Conservation (phyloP, 2,888 invertebrate genomes). For the Hemithea aestivaria region DNA sequence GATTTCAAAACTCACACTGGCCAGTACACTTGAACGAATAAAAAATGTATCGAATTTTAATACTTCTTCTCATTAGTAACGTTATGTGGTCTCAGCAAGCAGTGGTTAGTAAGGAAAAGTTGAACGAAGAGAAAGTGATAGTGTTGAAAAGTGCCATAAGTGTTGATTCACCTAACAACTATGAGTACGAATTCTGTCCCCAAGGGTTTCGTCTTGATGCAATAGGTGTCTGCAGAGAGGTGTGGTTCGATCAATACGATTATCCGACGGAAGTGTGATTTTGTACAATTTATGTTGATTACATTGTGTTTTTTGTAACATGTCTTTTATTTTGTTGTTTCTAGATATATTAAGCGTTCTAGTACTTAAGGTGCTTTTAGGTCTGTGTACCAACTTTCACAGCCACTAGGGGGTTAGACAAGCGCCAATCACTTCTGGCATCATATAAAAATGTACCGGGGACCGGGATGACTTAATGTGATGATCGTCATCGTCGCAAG, state of each 20-base stretch:
- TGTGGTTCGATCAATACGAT: conserved; percentile 50
- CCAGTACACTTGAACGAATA: conserved; percentile 4
- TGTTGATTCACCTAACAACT: conserved; percentile 48
- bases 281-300: too few relatives aligned
- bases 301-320: too few relatives aligned
- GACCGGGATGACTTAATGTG: too few relatives aligned
- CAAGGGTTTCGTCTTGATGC: conserved; percentile 45
- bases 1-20: not conserved
- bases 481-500: too few relatives aligned
- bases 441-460: too few relatives aligned
- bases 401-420: too few relatives aligned
- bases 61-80: conserved; percentile 1
- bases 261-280: too few relatives aligned
- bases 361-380: too few relatives aligned
- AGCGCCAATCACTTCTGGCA: too few relatives aligned
- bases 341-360: too few relatives aligned
- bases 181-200: conserved; percentile 34
- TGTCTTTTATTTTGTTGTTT: too few relatives aligned
- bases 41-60: conserved; percentile 8
- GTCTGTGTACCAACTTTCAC: too few relatives aligned
- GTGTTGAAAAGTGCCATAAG: conserved; percentile 36
- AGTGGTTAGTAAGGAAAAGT: not conserved
- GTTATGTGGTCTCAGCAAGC: conserved; percentile 12
- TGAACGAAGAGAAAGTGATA: conserved; percentile 16
- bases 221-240: conserved; percentile 53